Base-by-base conservation (phyloP, 2,797 vertebrate species). In the Acipenser transmontanus region DNA sequence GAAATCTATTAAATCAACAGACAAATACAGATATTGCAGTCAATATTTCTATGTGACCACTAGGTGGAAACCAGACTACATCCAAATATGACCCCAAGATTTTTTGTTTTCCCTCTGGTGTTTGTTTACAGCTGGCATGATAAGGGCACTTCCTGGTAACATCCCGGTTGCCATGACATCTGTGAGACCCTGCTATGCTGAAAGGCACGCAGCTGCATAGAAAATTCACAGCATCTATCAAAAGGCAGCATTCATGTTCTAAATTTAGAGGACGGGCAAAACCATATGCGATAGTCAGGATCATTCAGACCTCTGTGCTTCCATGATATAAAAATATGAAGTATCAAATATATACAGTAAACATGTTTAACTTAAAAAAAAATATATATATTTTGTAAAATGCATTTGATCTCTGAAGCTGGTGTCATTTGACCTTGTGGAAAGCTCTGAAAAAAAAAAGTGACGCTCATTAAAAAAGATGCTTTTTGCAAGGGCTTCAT, bases 1-100 rank as follows among this genome's bases (percentile, higher is more conserved):
- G 34, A 34, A 3, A 34, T 34, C 34, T 34, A 34, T 3, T 34
- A 34, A 34, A 34, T 34, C 34, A 34, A 34, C 4, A 34, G 34
- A 34, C 34, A 17, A 1, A 17, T 17, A 17, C 17, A 1, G 34
- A 34, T 34, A 34, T 34, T 34, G 34, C 34, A 34, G 34, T 34
- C 34, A 34, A 34, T 34, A 34, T 34, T 34, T 34, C 34, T 34
- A 34, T 1, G 1, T 14, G 9, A 11, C 72, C 79, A 78, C 72
- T 77, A 79, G 79, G 71, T 69, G 73, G 77, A 72, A 67, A 70
- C 70, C 69, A 60, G 14, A 71, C 74, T 78, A 72, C 67, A 72
- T 49, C 47, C 34, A 51, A 63, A 63, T 12, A 14, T 11, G 34
- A 34, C 48, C 61, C 17, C 34, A 61, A 20, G 7, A 34, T 9